These are phyloP conservation scores for Pipra filicauda DNA, from an alignment of 2,113 vertebrate genomes.

Conservation along the genomic window DNA sequence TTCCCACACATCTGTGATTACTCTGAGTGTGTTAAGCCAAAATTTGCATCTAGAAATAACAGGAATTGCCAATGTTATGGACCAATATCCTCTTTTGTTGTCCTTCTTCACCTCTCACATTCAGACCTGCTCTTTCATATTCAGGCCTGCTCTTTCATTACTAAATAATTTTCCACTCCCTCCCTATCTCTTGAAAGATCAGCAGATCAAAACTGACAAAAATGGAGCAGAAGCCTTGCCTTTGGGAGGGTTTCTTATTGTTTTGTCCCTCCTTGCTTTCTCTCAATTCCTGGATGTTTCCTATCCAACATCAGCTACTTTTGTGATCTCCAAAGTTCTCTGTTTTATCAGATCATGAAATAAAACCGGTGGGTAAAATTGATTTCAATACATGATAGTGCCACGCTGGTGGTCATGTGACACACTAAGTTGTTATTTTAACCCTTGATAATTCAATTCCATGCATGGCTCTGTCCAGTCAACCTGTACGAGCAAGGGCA, in stretches of 20 bases:
- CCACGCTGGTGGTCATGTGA: not conserved
- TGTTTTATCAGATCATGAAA: not conserved
- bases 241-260: not conserved
- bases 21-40: not conserved
- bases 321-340: not conserved
- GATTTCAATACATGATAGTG: not conserved
- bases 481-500: not conserved
- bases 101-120: not conserved
- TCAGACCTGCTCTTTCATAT: not conserved
- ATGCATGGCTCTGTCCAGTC: accelerated
- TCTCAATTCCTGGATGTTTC: not conserved
- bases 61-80: not conserved
- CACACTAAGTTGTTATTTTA: not conserved
- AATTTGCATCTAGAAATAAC: not conserved
- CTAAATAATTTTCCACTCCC: not conserved
- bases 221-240: not conserved
- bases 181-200: not conserved
- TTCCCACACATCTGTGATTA: accelerated
- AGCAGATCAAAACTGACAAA: not conserved
- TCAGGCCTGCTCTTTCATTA: not conserved
- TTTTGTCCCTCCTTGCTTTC: not conserved
- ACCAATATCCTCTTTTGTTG: not conserved
- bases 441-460: not conserved
- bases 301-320: not conserved
- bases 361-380: not conserved